Evolutionary conservation across 2,113 vertebrate genomes (phyloP).

Genomic region (Podarcis muralis): DNA sequence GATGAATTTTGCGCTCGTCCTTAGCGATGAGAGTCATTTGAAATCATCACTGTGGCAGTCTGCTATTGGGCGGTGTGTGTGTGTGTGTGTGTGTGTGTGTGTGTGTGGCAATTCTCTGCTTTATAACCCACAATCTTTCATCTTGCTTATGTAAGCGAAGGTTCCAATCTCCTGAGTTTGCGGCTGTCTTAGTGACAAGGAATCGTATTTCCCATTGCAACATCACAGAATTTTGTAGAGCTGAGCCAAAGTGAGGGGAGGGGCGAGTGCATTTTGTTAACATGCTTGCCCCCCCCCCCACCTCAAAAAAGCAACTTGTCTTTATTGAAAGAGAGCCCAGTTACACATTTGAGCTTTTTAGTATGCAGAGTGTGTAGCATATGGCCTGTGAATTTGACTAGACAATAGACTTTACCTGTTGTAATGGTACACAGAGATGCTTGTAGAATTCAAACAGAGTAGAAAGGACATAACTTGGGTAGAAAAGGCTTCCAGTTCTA

Average conservation of each 20-base stretch:
- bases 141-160: neutral
- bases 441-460: too few species aligned
- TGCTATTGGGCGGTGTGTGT: neutral
- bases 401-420: too few species aligned
- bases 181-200: slow-evolving; percentile 2
- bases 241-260: neutral
- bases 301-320: neutral
- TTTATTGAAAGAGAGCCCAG: too few species aligned
- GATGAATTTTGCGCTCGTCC: neutral
- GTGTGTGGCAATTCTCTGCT: neutral
- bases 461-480: too few species aligned
- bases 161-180: neutral
- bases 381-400: too few species aligned
- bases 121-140: neutral
- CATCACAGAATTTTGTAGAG: neutral
- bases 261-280: neutral
- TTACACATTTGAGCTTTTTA: too few species aligned
- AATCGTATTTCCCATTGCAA: neutral
- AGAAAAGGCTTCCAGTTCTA: too few species aligned
- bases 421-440: too few species aligned
- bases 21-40: neutral
- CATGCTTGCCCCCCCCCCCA: neutral
- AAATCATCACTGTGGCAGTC: neutral
- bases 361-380: too few species aligned
- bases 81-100: too few species aligned